Conservation (phyloP, 2,888 invertebrate genomes). For the Gerris lacustris region DNA sequence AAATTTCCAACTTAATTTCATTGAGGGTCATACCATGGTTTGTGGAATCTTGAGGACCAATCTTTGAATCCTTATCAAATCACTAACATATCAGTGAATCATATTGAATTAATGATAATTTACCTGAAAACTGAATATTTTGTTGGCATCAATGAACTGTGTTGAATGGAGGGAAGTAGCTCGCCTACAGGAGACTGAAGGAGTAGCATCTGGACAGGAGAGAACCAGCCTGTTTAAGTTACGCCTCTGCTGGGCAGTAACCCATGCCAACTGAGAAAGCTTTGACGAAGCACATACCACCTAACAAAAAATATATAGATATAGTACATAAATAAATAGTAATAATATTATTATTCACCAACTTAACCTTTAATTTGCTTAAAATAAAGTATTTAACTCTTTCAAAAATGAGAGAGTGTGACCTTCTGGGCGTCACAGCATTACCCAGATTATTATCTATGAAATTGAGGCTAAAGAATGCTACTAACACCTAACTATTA, state of each 20-base stretch:
- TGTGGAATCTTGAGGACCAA: no score
- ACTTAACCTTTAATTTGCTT: not conserved
- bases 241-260: conserved; percentile 72
- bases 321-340: not conserved
- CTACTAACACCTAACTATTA: no score
- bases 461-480: no score
- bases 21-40: no score
- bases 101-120: conserved; percentile 27
- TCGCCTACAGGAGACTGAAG: conserved; percentile 61
- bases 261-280: conserved; percentile 66
- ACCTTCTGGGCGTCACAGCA: not conserved
- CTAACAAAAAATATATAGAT: conserved; percentile 33
- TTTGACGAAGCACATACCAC: conserved; percentile 45
- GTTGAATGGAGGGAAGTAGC: conserved; percentile 51
- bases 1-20: no score
- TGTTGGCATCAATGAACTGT: conserved; percentile 66
- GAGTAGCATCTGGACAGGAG: conserved; percentile 60
- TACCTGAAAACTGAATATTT: conserved; percentile 71
- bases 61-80: no score
- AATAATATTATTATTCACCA: not conserved
- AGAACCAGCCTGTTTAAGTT: conserved; percentile 64
- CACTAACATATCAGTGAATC: not conserved
- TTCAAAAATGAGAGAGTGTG: no score
- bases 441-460: not conserved
- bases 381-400: conserved; percentile 30